Evolutionary conservation across 2,888 invertebrate species (phyloP), one percentile per base, ranked within the genome.

Genomic region (Cenopis cana): DNA sequence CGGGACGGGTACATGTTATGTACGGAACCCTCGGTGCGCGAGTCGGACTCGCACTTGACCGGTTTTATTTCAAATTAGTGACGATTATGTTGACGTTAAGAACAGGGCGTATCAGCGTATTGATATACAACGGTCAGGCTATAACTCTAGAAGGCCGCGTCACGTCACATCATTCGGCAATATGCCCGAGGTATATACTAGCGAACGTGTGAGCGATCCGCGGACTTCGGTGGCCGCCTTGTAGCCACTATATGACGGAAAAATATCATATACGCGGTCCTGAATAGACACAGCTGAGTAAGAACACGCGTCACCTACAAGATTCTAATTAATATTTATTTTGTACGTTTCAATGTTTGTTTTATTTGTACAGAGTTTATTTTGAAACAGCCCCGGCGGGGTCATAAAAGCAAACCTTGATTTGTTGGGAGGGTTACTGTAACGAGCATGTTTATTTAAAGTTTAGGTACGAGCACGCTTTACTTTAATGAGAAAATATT

Each of bases 321-420:
- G 55, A 60, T 72, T 72, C 69, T 73, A 69, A 69, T 73, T 71
- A 56, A 61, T 56, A 71, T 71, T 61, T 73, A 65, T 64, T 73
- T 65, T 60, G 55, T 60, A 36, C 65, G 68, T 61, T 62, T 33
- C 60, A n/a, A 68, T 68, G 56, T 68, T 61, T 71, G 62, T 68
- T 62, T 61, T 60, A 56, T 70, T 52, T 65, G 11, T 14, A 59
- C 69, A 17, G 57, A 57, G 38, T 66, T 70, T 65, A 70, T 70
- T 70, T 60, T 46, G 65, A 66, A 65, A 61, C 46, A 62, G 61
- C 20, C 69, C 69, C 69, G 18, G 41, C 49, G 52, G 69, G 65
- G 24, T 54, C 11, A 46, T 54, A 59, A 54, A 65, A 33, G 29
- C 52, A 33, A 52, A 52, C 52, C 69, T 52, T 59, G 64, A 59